Evolutionary conservation across 2,797 vertebrate genomes (phyloP).

Genomic region (Lutjanus argentimaculatus): DNA sequence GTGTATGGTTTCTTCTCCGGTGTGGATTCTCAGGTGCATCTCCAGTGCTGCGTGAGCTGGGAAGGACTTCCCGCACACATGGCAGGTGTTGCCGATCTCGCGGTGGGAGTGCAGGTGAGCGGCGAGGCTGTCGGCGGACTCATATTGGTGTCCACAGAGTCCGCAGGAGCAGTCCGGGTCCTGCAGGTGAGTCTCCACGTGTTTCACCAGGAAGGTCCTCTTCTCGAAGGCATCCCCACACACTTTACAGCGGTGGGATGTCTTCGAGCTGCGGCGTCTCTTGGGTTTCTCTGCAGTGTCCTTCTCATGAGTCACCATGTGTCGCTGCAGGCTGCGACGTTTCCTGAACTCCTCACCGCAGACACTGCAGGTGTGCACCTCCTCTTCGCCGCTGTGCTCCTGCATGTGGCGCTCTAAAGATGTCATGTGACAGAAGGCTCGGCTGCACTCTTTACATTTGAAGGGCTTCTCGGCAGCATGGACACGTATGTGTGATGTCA

Average conservation of each 20-base stretch:
- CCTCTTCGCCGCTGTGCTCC: conserved; percentile 23
- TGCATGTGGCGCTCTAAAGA: conserved; percentile 68
- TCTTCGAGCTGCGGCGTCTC: neutral
- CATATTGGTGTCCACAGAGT: conserved; percentile 68
- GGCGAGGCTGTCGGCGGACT: conserved; percentile 50
- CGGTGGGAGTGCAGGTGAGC: conserved; percentile 63
- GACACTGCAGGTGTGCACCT: conserved; percentile 39
- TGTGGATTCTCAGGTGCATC: conserved; percentile 75
- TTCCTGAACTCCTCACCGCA: conserved; percentile 56
- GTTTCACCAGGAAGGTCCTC: conserved; percentile 51
- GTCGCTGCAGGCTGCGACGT: conserved; percentile 31
- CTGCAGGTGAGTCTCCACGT: conserved; percentile 59
- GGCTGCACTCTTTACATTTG: conserved; percentile 62
- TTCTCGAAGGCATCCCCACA: conserved; percentile 56
- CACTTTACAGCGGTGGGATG: conserved; percentile 49
- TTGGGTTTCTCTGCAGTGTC: neutral
- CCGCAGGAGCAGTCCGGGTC: conserved; percentile 59
- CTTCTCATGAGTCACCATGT: conserved; percentile 40
- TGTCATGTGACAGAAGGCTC: conserved; percentile 61
- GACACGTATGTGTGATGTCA: conserved; percentile 58
- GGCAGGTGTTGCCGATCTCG: conserved; percentile 56
- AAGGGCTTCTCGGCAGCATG: conserved; percentile 62
- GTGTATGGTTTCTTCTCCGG: conserved; percentile 70
- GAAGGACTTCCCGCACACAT: conserved; percentile 72
- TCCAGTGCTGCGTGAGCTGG: conserved; percentile 45